These are phyloP conservation scores for Sphinx pinastri DNA, from an alignment of 2,888 invertebrate species.

Conservation along the genomic window DNA sequence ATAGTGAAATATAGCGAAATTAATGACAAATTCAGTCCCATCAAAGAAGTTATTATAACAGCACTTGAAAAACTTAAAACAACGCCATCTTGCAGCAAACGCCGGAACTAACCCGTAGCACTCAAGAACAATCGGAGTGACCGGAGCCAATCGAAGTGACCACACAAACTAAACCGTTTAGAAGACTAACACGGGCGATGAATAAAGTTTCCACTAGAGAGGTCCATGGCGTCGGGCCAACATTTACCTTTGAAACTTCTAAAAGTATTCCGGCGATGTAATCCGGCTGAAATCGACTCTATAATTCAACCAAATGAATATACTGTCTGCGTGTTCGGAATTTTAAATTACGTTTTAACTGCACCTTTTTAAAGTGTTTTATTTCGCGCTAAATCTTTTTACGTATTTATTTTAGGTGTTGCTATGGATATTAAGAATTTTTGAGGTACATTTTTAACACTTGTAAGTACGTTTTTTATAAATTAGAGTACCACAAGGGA, in stretches of 20 bases:
- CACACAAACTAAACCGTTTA: conserved; percentile 5
- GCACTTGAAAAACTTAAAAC: not conserved
- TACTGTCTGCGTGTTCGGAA: conserved; percentile 19
- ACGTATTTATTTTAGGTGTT: conserved; percentile 10
- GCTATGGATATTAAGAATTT: not conserved
- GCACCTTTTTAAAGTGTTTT: conserved; percentile 13
- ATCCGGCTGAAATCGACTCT: conserved; percentile 21
- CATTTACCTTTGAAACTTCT: conserved; percentile 22
- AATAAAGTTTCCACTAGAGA: conserved; percentile 1
- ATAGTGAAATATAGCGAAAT: not conserved
- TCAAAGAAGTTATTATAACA: not conserved
- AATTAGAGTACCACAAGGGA: too few relatives aligned
- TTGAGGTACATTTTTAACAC: not conserved
- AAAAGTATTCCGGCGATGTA: conserved; percentile 16
- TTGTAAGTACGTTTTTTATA: too few relatives aligned
- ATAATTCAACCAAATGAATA: conserved; percentile 25
- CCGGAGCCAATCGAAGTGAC: not conserved
- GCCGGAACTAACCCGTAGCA: not conserved
- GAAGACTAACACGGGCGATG: conserved; percentile 4
- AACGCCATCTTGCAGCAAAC: conserved; percentile 2
- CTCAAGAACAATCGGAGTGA: not conserved
- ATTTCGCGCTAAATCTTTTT: conserved; percentile 4
- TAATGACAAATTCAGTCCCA: not conserved
- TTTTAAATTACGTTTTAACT: conserved; percentile 22
- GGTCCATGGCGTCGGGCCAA: conserved; percentile 14